Evolutionary conservation across 2,113 vertebrate genomes (phyloP), one percentile per base, ranked within the genome.

Genomic region (Nibea coibor): DNA sequence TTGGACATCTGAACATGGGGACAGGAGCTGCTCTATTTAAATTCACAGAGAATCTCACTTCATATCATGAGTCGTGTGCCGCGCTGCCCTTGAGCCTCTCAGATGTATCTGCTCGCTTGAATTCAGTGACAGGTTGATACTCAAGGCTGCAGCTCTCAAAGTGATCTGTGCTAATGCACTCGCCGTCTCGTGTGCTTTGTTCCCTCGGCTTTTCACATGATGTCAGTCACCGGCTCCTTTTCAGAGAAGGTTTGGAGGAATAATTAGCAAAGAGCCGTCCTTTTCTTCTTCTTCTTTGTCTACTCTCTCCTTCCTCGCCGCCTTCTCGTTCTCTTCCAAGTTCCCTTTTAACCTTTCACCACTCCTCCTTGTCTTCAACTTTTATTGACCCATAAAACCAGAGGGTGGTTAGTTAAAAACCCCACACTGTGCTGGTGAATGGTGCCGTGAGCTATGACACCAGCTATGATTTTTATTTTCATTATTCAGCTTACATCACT

Each of bases 331-430:
- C n/a, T n/a, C 45, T 4, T 10, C 16, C n/a, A n/a, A n/a, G n/a
- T n/a, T n/a, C n/a, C n/a, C 5, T 57, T 26, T 20, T 26, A 26
- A 26, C 24, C 24, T 26, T 26, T 26, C 24, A 1, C 2, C 24
- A 26, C 24, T 26, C 24, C 24, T 26, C 24, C 24, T 26, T 2
- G 2, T 75, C 80, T 62, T 20, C 17, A 75, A 74, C 56, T 59
- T 64, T 83, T 22, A 79, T 64, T 4, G 75, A 63, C 45, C 88
- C 80, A 39, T 86, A 85, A 91, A 86, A 79, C 53, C 66, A 56
- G 42, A 75, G 50, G 35, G 12, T 81, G 54, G 59, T 63, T 72
- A 47, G 75, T 77, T 63, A 57, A 73, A 81, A 71, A 17, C 45
- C 54, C 19, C 15, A 57, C 57, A 26, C 15, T 54, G 57, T n/a